These are phyloP conservation scores for Diacarnus erythraeanus DNA, from an alignment of 37 sponge, comb jelly and placozoan species.

Conservation along the genomic window DNA sequence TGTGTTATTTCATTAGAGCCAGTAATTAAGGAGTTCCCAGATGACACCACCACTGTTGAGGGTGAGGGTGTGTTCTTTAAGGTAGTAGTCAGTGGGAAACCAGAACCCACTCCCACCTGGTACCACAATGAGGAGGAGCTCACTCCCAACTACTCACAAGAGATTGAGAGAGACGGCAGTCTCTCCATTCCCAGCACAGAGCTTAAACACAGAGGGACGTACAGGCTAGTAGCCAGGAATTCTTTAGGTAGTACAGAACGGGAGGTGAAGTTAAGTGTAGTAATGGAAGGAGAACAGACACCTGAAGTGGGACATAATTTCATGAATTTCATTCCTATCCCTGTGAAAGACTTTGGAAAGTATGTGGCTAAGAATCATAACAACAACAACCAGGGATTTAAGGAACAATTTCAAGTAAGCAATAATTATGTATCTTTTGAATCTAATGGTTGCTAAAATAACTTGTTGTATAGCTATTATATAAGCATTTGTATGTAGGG, in stretches of 20 bases:
- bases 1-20: slow-evolving; percentile 6
- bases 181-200: slow-evolving; percentile 7
- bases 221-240: slow-evolving; percentile 25
- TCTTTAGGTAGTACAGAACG: slow-evolving; percentile 22
- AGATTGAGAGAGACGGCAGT: slow-evolving; percentile 15
- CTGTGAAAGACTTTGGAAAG: slow-evolving; percentile 18
- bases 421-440: neutral
- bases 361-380: slow-evolving; percentile 6
- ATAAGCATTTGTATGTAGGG: no score
- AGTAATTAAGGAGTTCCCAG: slow-evolving; percentile 19
- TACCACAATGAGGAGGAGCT: slow-evolving; percentile 7
- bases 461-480: no score
- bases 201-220: slow-evolving; percentile 17
- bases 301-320: neutral
- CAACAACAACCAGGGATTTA: slow-evolving; percentile 18
- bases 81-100: slow-evolving; percentile 25
- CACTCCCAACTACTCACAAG: neutral
- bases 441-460: no score
- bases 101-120: slow-evolving; percentile 22
- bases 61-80: slow-evolving; percentile 24
- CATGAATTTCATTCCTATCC: neutral
- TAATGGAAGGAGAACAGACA: neutral
- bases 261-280: slow-evolving; percentile 7
- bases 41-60: neutral
- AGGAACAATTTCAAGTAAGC: neutral